A percentile compares a stretch with the other conserved stretches of the same genome.
phyloP scores from a whole-genome alignment of 1,140 invertebrate species.

The Saccostrea cuccullata region DNA sequence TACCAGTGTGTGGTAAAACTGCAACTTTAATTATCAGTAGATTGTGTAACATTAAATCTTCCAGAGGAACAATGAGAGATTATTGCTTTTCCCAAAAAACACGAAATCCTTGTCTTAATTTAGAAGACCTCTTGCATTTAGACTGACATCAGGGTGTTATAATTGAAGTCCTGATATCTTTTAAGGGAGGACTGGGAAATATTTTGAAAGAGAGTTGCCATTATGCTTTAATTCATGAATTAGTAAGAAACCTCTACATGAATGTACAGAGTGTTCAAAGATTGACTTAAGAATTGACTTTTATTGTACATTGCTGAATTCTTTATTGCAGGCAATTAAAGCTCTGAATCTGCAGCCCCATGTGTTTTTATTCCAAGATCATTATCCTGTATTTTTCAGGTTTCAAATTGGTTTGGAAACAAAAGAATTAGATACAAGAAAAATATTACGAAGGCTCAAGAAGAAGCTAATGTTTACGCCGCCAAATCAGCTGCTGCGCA shows the following conservation, averaged over 20 bases:
- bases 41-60: background rate
- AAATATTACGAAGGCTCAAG: slow-evolving; percentile 99
- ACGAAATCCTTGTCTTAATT: background rate
- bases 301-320: background rate
- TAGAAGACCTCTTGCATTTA: background rate
- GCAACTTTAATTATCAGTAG: slow-evolving; percentile 20
- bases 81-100: background rate
- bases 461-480: slow-evolving; percentile 99
- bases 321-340: slow-evolving; percentile 26
- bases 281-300: background rate
- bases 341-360: background rate
- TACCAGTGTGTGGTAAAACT: slow-evolving; percentile 22
- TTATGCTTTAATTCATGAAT: background rate
- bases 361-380: slow-evolving; percentile 31
- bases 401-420: slow-evolving; percentile 97
- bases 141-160: background rate
- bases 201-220: background rate
- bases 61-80: background rate
- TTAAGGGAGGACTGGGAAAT: background rate
- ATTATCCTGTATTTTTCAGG: slow-evolving; percentile 68
- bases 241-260: background rate
- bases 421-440: slow-evolving; percentile 99
- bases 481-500: slow-evolving; percentile 92
- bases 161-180: background rate
- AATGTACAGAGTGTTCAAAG: slow-evolving; percentile 15